phyloP scores from a whole-genome alignment of 2,113 vertebrate species.

The Ceyx margarethae region DNA sequence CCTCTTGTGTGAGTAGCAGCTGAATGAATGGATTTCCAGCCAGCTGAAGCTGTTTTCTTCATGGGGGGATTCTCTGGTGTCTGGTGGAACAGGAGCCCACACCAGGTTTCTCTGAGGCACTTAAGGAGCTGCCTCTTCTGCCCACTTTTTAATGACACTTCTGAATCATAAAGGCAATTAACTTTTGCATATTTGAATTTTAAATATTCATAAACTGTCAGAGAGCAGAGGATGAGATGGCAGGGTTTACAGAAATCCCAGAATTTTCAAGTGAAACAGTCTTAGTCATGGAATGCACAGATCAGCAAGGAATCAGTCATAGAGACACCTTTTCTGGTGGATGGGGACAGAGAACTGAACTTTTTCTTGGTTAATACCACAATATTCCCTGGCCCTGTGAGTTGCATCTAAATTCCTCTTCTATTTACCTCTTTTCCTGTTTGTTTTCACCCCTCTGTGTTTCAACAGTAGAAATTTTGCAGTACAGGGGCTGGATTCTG shows the following conservation, averaged over 20 bases:
- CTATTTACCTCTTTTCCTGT: neutral
- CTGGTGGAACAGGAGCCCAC: neutral
- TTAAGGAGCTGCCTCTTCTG: neutral
- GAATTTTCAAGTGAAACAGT: neutral
- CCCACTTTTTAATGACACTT: neutral
- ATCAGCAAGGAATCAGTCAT: neutral
- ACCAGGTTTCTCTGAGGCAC: rapidly evolving
- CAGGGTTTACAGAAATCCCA: neutral
- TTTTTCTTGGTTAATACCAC: neutral
- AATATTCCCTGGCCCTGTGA: neutral
- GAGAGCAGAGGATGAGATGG: neutral
- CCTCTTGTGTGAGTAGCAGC: neutral
- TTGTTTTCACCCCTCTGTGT: neutral
- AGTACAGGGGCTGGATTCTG: neutral
- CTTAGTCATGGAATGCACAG: neutral
- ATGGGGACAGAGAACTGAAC: neutral
- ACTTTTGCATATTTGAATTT: neutral
- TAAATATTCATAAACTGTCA: neutral
- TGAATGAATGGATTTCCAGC: neutral
- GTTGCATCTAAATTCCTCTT: neutral
- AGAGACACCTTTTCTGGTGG: neutral
- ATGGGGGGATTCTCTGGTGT: neutral
- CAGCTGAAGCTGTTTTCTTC: neutral
- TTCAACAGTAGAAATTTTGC: neutral
- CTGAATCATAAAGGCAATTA: neutral